Base-by-base conservation (phyloP, 1,140 invertebrate genomes). In the Physella acuta region DNA sequence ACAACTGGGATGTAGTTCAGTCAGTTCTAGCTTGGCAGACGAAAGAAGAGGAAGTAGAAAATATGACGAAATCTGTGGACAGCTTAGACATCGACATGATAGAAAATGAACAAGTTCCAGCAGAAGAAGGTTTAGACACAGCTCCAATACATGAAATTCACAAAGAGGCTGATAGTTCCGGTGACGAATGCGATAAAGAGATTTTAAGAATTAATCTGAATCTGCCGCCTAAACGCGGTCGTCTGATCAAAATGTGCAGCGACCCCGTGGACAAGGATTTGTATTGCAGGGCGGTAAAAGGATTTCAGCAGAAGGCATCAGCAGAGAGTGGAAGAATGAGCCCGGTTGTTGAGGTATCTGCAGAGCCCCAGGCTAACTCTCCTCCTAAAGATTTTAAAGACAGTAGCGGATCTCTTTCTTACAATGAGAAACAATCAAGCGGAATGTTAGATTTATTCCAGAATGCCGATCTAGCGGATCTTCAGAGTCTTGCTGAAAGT, bases 251-350 rank as follows among this genome's bases (percentile, higher is more conserved):
- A 56, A 66, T 39, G 53, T 34, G 26, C 53, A 66, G 64, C 51
- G 64, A 66, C 30, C 52, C 52, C 0, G 64, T 66, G 11, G 64
- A 66, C 64, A 66, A 66, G 36, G 64, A 56, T 36, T 24, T 66
- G 1, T 66, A 56, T 24, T 55, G n/a, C 24, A 37, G 26, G 3
- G 33, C 64, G 14, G 17, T 11, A 5, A 16, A 26, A 39, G 5
- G 17, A 26, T 28, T 24, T 5, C 11, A 4, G 26, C 16, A 55
- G 52, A 55, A 55, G 52, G 52, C 24, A 24, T 11, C 8, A 26
- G 39, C 20, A 8, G 39, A 44, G 20, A n/a, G n/a, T n/a, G 20
- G 20, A 44, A 44, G 39, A 20, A 20, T 44, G 8, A 20, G 20
- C 20, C 20, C 39, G 39, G 39, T 44, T 44, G 39, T 11, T 11